Base-by-base conservation (phyloP, 2,113 vertebrate genomes). In the Mormoops blainvillei region DNA sequence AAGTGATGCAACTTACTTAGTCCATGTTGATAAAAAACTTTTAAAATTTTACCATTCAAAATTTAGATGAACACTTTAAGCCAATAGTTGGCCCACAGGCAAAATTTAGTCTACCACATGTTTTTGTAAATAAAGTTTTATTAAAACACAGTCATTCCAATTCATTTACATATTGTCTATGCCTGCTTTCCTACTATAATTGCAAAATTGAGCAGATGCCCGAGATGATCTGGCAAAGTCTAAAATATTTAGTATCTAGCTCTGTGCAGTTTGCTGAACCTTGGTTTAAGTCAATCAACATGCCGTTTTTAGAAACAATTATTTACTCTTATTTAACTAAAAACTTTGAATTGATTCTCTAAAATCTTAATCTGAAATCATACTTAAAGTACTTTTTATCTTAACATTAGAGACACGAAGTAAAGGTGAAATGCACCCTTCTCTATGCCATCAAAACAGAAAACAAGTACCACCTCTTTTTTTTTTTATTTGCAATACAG, bases 111-210 rank as follows among this genome's bases (percentile, higher is more conserved):
- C 38, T 70, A 63, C 50, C n/a, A 73, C 61, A 50, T 6, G 3
- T 6, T 84, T 88, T 52, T 81, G 15, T 41, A 81, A 70, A 92
- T 88, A 95, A 95, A 95, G 77, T 45, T 96, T 95, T 87, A 89
- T 76, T 22, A 63, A 74, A 89, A 90, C 45, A 65, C 14, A 87
- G 41, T 3, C 78, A 67, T 26, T 12, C 36, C 81, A 61, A 92
- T 71, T 92, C 70, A 70, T 89, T 92, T 68, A 89, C 3, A 74
- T n/a, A 89, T 15, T 38, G 15, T 71, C 52, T 89, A 52, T 80
- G 33, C 45, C 50, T 71, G 33, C 22, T 24, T 86, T 82, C 43
- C 76, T 94, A 50, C 14, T 48, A 38, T 54, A 94, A 58, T 82
- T 83, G 65, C 36, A 88, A 11, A 78, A 36, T 3, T 85, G 41